Evolutionary conservation across 2,797 vertebrate genomes (phyloP).

Genomic region (Rhadinocentrus ornatus): DNA sequence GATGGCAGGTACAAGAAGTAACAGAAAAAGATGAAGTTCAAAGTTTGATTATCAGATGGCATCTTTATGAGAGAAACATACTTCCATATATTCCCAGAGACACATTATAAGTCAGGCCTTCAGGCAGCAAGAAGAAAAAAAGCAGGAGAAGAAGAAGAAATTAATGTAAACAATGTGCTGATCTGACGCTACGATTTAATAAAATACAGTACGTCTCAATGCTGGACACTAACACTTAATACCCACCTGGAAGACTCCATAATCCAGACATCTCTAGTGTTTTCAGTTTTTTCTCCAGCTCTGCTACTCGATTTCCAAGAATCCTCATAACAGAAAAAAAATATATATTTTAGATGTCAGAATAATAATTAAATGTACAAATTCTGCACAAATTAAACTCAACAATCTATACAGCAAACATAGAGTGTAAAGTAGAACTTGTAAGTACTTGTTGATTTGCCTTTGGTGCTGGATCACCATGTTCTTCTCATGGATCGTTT

Average conservation of each 20-base stretch:
- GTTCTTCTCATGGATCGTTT: constrained; percentile 99
- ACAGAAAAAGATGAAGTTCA: constrained; percentile 10
- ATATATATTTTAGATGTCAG: not conserved
- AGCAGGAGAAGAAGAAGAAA: constrained; percentile 41
- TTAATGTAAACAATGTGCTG: constrained; percentile 13
- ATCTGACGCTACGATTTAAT: constrained; percentile 2
- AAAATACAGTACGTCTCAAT: not conserved
- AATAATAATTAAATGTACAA: not conserved
- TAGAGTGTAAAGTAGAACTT: not conserved
- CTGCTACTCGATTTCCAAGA: constrained; percentile 93
- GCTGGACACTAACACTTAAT: not conserved
- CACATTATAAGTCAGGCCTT: constrained; percentile 97
- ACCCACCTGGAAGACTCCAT: constrained; percentile 96
- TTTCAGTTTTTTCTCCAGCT: constrained; percentile 96
- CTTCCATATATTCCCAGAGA: constrained; percentile 92
- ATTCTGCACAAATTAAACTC: not conserved
- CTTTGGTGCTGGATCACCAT: constrained; percentile 98
- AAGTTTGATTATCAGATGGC: not conserved
- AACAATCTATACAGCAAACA: not conserved
- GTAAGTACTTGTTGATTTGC: constrained; percentile 95
- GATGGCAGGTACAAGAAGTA: not conserved
- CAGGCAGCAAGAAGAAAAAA: constrained; percentile 84
- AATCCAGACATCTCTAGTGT: constrained; percentile 96
- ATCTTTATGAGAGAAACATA: constrained; percentile 80
- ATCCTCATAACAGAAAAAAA: constrained; percentile 81